Evolutionary conservation across 2,113 vertebrate species (phyloP).

Genomic region (Probosciger aterrimus): DNA sequence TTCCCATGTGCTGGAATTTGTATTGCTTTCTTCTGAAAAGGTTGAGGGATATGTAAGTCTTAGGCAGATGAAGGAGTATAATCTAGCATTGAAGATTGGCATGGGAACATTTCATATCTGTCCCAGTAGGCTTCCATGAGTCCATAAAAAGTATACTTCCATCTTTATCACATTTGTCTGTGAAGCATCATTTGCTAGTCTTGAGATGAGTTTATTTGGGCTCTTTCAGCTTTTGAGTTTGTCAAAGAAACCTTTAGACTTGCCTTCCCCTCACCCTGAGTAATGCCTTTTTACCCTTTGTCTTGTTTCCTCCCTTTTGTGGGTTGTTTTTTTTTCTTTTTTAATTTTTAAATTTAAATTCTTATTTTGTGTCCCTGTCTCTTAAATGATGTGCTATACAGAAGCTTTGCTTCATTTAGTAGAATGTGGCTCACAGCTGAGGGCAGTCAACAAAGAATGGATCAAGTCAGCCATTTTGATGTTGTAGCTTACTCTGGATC

Average conservation of each 20-base stretch:
- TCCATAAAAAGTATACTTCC: neutral
- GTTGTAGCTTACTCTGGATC: neutral
- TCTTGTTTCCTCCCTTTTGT: neutral
- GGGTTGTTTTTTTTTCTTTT: neutral
- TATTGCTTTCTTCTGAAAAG: neutral
- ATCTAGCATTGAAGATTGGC: neutral
- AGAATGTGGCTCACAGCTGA: constrained; percentile 44
- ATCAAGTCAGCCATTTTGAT: neutral
- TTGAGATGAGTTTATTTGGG: neutral
- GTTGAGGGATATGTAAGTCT: neutral
- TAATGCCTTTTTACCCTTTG: neutral
- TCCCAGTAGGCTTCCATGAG: neutral
- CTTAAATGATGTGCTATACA: neutral
- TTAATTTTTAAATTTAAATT: neutral
- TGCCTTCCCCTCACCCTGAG: neutral
- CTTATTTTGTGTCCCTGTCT: constrained; percentile 12
- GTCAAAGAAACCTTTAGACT: neutral
- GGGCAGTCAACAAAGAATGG: neutral
- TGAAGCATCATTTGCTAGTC: neutral
- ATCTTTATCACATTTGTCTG: neutral
- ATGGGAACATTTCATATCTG: neutral
- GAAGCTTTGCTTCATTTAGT: neutral
- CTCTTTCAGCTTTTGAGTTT: neutral
- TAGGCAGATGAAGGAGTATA: neutral
- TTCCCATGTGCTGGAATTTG: neutral